These are phyloP conservation scores for Phania funesta DNA, from an alignment of 2,888 invertebrate genomes.

Conservation along the genomic window DNA sequence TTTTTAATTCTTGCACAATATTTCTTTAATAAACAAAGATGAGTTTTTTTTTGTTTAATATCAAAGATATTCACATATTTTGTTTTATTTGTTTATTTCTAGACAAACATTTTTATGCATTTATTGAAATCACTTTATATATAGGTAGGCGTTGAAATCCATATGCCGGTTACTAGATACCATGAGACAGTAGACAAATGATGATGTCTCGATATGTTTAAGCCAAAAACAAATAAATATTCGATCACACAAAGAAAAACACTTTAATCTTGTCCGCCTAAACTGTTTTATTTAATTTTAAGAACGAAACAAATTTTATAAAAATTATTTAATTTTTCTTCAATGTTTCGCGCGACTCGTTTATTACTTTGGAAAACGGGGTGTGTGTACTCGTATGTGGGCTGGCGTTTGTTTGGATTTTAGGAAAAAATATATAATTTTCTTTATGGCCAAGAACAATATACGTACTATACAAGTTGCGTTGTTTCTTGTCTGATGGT, in stretches of 20 bases:
- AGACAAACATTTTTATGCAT: slow-evolving; percentile 1
- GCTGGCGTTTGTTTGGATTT: not conserved
- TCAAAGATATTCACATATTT: slow-evolving; percentile 18
- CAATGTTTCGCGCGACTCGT: slow-evolving; percentile 51
- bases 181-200: slow-evolving; percentile 45
- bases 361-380: not conserved
- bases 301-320: slow-evolving; percentile 10
- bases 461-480: slow-evolving; percentile 43
- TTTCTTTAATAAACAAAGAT: slow-evolving; percentile 20
- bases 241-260: not conserved
- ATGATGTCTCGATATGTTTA: slow-evolving; percentile 28
- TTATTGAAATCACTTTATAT: slow-evolving; percentile 42
- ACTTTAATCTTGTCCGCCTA: slow-evolving; percentile 60
- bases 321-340: not conserved
- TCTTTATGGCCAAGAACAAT: slow-evolving; percentile 5
- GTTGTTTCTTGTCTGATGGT: slow-evolving; percentile 58
- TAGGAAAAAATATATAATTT: not conserved
- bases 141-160: slow-evolving; percentile 43
- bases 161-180: slow-evolving; percentile 59
- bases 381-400: not conserved
- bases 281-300: no score
- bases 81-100: slow-evolving; percentile 11
- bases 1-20: slow-evolving; percentile 20
- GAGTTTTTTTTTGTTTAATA: slow-evolving; percentile 5
- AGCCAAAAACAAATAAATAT: slow-evolving; percentile 10